Percentiles rank a stretch among this genome's conserved stretches.
phyloP scores from a whole-genome alignment of 2,797 vertebrate species.

The Caiman crocodilus region DNA sequence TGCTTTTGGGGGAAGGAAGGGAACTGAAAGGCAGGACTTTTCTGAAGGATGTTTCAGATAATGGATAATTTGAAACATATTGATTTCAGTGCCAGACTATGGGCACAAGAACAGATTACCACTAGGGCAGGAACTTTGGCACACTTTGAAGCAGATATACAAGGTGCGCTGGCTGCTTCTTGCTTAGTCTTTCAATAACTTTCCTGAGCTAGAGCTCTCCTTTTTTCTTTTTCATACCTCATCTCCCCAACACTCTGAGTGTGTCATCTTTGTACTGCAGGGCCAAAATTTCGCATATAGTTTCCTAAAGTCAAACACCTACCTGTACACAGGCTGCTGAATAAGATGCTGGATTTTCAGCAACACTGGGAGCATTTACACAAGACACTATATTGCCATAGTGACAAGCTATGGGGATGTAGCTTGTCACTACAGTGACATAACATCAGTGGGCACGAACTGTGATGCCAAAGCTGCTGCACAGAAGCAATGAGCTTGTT shows the following conservation, averaged over 20 bases:
- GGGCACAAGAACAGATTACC: too few species aligned
- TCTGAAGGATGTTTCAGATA: not conserved
- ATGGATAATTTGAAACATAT: not conserved
- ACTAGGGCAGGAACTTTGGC: too few species aligned
- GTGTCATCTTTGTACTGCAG: slow-evolving; percentile 13
- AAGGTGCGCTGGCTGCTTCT: not conserved
- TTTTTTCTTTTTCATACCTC: not conserved
- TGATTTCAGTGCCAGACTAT: not conserved
- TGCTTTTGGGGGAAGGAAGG: not conserved
- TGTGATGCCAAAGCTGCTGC: too few species aligned
- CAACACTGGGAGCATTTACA: too few species aligned
- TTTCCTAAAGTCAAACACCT: not conserved
- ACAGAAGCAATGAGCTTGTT: too few species aligned
- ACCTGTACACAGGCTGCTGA: not conserved
- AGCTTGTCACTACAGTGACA: too few species aligned
- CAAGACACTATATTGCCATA: too few species aligned
- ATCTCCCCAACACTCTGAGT: not conserved
- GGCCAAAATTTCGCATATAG: not conserved
- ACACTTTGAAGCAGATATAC: not conserved
- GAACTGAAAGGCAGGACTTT: not conserved
- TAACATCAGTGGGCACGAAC: too few species aligned
- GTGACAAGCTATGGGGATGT: too few species aligned
- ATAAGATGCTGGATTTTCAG: not conserved
- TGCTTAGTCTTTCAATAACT: slow-evolving; percentile 15
- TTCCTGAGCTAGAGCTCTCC: not conserved